A percentile compares a stretch with the other conserved stretches of the same genome.
Conservation (phyloP, 2,113 vertebrate genomes). For the Thamnaconus septentrionalis region DNA sequence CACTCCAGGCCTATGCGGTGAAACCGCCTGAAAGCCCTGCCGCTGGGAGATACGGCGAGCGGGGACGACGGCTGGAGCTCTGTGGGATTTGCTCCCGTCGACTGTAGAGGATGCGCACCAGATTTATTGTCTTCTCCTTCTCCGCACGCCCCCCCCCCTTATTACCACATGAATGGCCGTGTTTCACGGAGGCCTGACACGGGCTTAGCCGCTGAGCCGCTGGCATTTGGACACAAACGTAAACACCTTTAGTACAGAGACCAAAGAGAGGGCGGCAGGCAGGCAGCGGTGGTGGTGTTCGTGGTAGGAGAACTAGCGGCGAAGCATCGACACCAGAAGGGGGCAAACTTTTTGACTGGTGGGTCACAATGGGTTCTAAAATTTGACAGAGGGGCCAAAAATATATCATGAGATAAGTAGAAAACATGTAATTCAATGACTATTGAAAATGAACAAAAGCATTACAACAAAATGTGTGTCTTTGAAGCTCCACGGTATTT, state of each 20-base stretch:
- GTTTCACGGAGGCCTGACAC: conserved; percentile 56
- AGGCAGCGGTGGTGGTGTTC: too few relatives aligned
- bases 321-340: too few relatives aligned
- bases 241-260: conserved; percentile 31
- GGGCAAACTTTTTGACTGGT: too few relatives aligned
- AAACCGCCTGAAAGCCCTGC: neutral
- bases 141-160: conserved; percentile 7
- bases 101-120: conserved; percentile 26
- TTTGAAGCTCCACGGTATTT: too few relatives aligned
- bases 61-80: neutral
- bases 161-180: conserved; percentile 72
- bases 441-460: too few relatives aligned
- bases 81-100: conserved; percentile 24
- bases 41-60: conserved; percentile 15
- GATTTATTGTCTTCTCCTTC: conserved; percentile 58
- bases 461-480: too few relatives aligned
- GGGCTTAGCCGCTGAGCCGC: conserved; percentile 60
- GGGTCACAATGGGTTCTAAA: too few relatives aligned
- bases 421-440: too few relatives aligned
- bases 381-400: too few relatives aligned
- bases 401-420: too few relatives aligned
- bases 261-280: neutral
- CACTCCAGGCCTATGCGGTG: neutral
- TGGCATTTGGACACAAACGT: conserved; percentile 28
- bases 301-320: too few relatives aligned